These are phyloP conservation scores for Cerastoderma edule DNA, from an alignment of 2,888 invertebrate species.

Conservation along the genomic window DNA sequence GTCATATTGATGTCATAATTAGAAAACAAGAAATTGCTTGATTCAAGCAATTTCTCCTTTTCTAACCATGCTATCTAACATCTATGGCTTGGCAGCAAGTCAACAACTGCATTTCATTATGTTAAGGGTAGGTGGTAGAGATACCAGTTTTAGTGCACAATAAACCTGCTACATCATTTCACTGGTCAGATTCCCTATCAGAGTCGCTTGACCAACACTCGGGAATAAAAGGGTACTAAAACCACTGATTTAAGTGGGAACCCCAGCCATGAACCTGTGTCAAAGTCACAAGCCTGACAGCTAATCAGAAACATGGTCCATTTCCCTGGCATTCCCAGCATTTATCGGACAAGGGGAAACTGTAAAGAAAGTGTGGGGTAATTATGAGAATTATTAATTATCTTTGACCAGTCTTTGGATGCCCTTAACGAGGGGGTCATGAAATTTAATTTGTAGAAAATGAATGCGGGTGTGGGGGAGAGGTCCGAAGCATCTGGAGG, in stretches of 20 bases:
- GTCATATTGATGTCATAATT: too few species aligned
- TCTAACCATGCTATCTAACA: too few species aligned
- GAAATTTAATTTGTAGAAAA: constrained; percentile 61
- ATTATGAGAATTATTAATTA: constrained; percentile 55
- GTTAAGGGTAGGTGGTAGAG: too few species aligned
- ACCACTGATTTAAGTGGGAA: constrained; percentile 38
- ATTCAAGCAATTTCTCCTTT: too few species aligned
- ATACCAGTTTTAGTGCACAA: constrained; percentile 56
- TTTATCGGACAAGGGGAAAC: constrained; percentile 44
- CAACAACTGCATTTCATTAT: too few species aligned
- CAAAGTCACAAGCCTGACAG: constrained; percentile 39
- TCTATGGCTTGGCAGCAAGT: too few species aligned
- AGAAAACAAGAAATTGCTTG: too few species aligned
- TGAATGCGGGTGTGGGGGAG: constrained; percentile 39
- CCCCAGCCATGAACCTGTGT: constrained; percentile 34
- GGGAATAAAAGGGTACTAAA: constrained; percentile 50
- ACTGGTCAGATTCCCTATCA: constrained; percentile 43
- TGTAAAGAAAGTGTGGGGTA: constrained; percentile 39
- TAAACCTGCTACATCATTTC: constrained; percentile 59
- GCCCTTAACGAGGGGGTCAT: constrained; percentile 44
- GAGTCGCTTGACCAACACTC: constrained; percentile 40
- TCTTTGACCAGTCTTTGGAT: constrained; percentile 39
- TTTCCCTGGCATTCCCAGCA: constrained; percentile 26
- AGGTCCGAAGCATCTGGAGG: constrained; percentile 10
- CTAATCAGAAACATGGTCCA: constrained; percentile 42